These are phyloP conservation scores for Falco naumanni DNA, from an alignment of 2,797 vertebrate genomes.

Conservation along the genomic window DNA sequence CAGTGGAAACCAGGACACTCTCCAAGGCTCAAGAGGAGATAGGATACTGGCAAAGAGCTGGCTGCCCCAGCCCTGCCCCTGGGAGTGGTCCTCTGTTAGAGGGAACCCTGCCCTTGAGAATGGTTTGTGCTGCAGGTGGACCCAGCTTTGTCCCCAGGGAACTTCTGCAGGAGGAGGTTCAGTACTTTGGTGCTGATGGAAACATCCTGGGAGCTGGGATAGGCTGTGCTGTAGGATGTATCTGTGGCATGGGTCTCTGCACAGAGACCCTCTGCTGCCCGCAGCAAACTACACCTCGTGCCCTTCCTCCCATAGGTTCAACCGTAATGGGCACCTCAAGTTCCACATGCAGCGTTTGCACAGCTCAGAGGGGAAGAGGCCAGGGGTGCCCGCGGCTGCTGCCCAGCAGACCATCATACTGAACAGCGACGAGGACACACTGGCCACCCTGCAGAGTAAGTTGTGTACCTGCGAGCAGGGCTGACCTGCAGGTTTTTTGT, in stretches of 20 bases:
- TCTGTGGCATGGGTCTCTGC: accelerated
- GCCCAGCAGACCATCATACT: conserved; percentile 88
- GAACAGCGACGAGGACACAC: conserved; percentile 89
- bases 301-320: conserved; percentile 82
- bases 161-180: not conserved
- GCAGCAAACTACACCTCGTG: accelerated
- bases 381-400: conserved; percentile 57
- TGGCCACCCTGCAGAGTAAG: conserved; percentile 93
- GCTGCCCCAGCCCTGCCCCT: not conserved
- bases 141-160: not conserved
- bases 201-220: not conserved
- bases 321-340: conserved; percentile 96
- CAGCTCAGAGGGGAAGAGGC: conserved; percentile 81
- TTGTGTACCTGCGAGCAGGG: not conserved
- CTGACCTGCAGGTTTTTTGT: not conserved
- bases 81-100: not conserved
- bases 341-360: conserved; percentile 97
- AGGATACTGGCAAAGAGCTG: not conserved
- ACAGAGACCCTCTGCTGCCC: not conserved
- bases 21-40: not conserved
- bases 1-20: not conserved
- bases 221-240: accelerated
- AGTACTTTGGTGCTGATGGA: not conserved
- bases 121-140: accelerated
- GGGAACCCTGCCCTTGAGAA: not conserved